Conservation (phyloP, 2,888 invertebrate species). For the Alentia gelatinosa region DNA sequence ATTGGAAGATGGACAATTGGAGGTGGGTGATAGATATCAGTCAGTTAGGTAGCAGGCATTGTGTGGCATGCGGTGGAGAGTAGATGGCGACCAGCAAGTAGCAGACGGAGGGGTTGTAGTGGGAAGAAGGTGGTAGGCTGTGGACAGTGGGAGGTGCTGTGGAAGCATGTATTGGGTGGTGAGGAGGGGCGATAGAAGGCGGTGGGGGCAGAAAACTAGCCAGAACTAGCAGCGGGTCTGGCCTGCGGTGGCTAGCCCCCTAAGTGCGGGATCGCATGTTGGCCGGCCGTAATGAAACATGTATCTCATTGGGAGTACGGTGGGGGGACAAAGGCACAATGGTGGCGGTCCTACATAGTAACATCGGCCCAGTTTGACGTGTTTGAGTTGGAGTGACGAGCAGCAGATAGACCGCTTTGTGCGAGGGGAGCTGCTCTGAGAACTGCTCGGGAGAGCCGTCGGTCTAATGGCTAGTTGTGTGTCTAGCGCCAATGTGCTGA, state of each 20-base stretch:
- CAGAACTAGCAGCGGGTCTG: too few species aligned
- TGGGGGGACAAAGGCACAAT: constrained; percentile 38
- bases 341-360: not conserved
- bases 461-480: not conserved
- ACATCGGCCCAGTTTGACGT: constrained; percentile 46
- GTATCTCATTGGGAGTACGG: constrained; percentile 26
- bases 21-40: too few species aligned
- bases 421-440: not conserved
- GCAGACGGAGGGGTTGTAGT: too few species aligned
- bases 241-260: not conserved
- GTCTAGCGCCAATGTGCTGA: not conserved
- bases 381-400: constrained; percentile 23
- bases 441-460: too few species aligned
- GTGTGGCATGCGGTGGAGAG: too few species aligned
- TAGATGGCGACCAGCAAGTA: too few species aligned
- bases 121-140: not conserved
- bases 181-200: not conserved
- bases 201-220: not conserved
- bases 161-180: not conserved
- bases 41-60: too few species aligned
- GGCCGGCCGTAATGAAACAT: constrained; percentile 36
- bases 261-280: constrained; percentile 30
- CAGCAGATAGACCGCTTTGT: constrained; percentile 25
- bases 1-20: too few species aligned
- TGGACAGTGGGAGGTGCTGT: not conserved